phyloP scores from a whole-genome alignment of 2,888 invertebrate genomes.

The Toxonevra muliebris region DNA sequence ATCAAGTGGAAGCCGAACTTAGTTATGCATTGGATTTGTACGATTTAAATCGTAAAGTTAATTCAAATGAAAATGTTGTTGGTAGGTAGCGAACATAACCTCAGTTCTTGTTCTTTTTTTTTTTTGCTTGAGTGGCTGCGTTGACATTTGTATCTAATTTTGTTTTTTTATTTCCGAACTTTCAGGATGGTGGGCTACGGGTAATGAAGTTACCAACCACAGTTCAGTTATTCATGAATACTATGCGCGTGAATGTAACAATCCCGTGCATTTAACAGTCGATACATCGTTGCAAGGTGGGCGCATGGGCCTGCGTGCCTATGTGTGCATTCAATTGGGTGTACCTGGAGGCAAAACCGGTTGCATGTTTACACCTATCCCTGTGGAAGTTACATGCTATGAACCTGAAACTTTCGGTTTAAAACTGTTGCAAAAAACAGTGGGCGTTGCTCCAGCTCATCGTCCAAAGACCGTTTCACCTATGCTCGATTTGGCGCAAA shows the following conservation, averaged over 20 bases:
- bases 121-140: neutral
- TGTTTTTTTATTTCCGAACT: constrained; percentile 3
- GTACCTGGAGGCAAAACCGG: constrained; percentile 94
- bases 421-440: constrained; percentile 86
- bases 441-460: constrained; percentile 68
- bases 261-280: constrained; percentile 94
- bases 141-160: constrained; percentile 2
- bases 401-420: constrained; percentile 89
- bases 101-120: constrained; percentile 32
- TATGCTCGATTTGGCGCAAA: constrained; percentile 79
- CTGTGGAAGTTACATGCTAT: constrained; percentile 87
- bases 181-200: constrained; percentile 96
- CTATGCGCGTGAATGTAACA: constrained; percentile 92
- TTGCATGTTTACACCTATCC: constrained; percentile 96
- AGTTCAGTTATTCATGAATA: constrained; percentile 98
- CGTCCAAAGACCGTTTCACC: constrained; percentile 74
- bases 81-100: constrained; percentile 67
- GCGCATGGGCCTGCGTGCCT: constrained; percentile 94
- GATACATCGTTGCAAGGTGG: constrained; percentile 90
- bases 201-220: constrained; percentile 96
- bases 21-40: constrained; percentile 96
- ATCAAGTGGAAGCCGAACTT: constrained; percentile 97
- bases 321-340: constrained; percentile 91
- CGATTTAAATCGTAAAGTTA: constrained; percentile 92
- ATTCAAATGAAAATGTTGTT: constrained; percentile 91